Evolutionary conservation across 1,140 invertebrate species (phyloP).

Genomic region (Zaprionus africanus): DNA sequence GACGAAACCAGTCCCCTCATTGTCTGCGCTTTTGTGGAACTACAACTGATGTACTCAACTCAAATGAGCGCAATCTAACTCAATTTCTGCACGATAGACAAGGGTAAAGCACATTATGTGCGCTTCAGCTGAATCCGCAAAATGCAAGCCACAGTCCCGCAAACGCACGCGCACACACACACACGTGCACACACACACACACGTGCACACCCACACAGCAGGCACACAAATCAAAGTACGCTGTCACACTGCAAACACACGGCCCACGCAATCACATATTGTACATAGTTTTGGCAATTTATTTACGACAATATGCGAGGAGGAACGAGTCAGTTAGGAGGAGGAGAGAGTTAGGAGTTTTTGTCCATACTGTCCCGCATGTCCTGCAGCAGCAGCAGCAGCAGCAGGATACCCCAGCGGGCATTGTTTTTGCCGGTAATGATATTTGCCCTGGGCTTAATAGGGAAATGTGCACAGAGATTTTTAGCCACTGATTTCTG

Average conservation of each 20-base stretch:
- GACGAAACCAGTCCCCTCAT: neutral
- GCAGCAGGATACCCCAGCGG: neutral
- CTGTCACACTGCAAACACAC: constrained; percentile 4
- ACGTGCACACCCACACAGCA: neutral
- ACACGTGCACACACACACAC: neutral
- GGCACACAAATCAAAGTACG: constrained; percentile 23
- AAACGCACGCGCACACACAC: neutral
- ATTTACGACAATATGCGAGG: constrained; percentile 15
- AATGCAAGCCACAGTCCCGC: constrained; percentile 43
- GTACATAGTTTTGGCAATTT: constrained; percentile 33
- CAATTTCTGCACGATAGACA: neutral
- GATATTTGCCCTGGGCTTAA: constrained; percentile 43
- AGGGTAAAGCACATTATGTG: constrained; percentile 10
- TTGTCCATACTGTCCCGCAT: constrained; percentile 18
- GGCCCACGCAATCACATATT: constrained; percentile 14
- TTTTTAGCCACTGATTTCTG: neutral
- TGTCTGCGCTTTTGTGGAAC: neutral
- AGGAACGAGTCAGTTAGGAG: neutral
- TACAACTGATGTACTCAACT: neutral
- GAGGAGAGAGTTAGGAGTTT: no score
- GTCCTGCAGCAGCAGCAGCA: neutral
- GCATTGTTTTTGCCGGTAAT: constrained; percentile 42
- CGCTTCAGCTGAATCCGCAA: constrained; percentile 24
- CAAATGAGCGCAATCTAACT: neutral
- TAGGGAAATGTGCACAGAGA: constrained; percentile 5